Evolutionary conservation across 1,140 invertebrate genomes (phyloP).

Genomic region (Bursaphelenchus mucronatus): DNA sequence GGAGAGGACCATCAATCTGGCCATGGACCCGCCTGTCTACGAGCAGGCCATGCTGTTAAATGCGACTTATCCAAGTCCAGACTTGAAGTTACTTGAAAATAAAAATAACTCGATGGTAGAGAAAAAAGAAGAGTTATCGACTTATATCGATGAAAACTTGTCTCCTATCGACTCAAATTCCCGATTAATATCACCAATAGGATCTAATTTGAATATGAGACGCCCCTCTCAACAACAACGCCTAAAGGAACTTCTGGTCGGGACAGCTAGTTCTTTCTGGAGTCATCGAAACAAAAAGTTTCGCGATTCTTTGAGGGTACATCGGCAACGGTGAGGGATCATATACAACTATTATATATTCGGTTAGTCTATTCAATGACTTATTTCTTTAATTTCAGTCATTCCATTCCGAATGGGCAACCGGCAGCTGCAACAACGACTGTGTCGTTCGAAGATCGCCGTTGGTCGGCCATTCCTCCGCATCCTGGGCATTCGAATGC

Average conservation of each 20-base stretch:
- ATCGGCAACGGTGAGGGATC: constrained; percentile 4
- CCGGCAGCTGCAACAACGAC: no score
- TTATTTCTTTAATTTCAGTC: constrained; percentile 1
- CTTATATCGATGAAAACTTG: constrained; percentile 1
- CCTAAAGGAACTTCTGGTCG: constrained; percentile 4
- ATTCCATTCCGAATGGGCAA: constrained; percentile 10
- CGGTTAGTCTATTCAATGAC: not conserved
- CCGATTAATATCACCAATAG: not conserved
- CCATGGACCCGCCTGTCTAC: constrained; percentile 19
- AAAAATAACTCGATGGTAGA: no score
- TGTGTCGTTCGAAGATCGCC: no score
- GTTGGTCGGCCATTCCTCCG: no score
- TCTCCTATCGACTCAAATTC: not conserved
- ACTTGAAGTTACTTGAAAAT: constrained; percentile 4
- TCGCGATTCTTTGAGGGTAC: constrained; percentile 16
- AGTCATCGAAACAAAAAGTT: constrained; percentile 17
- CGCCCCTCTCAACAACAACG: constrained; percentile 8
- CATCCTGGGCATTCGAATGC: no score
- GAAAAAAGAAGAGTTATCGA: no score
- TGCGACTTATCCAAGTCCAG: not conserved
- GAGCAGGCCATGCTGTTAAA: constrained; percentile 18
- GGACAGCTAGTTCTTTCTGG: constrained; percentile 5
- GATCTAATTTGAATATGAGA: not conserved
- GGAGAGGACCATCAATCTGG: constrained; percentile 15
- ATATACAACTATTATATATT: not conserved